These are phyloP conservation scores for Charaxes varanes DNA, from an alignment of 1,140 invertebrate genomes.

Conservation along the genomic window DNA sequence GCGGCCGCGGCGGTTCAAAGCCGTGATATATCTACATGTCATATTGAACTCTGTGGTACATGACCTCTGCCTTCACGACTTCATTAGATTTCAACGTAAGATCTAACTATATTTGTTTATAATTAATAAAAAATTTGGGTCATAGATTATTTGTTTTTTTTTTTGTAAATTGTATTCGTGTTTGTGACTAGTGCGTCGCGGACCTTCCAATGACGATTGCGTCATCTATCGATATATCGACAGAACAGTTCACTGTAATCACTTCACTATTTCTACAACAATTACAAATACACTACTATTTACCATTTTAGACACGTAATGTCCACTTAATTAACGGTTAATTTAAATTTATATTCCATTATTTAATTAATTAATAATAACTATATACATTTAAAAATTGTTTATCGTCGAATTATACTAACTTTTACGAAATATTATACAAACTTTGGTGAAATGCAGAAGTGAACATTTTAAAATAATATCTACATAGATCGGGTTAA, in stretches of 20 bases:
- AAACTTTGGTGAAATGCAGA: conserved; percentile 73
- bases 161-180: conserved; percentile 6
- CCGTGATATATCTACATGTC: conserved; percentile 19
- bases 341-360: conserved; percentile 58
- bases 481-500: conserved; percentile 56
- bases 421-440: conserved; percentile 72
- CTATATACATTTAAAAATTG: conserved; percentile 70
- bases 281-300: conserved; percentile 72
- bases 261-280: conserved; percentile 70
- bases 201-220: conserved; percentile 38
- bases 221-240: conserved; percentile 30
- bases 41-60: conserved; percentile 18
- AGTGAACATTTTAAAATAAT: conserved; percentile 59
- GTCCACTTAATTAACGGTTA: conserved; percentile 62
- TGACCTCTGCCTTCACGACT: conserved; percentile 8
- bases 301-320: conserved; percentile 69
- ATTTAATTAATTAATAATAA: conserved; percentile 61
- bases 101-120: not conserved
- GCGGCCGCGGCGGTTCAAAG: conserved; percentile 20
- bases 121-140: conserved; percentile 2
- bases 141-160: not conserved
- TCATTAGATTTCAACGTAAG: conserved; percentile 3
- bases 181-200: conserved; percentile 62
- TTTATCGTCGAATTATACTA: conserved; percentile 68
- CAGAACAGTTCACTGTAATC: conserved; percentile 47